A percentile compares a stretch with the other conserved stretches of the same genome.
Conservation (phyloP, 92 coral and sea anemone genomes). For the Galaxea fascicularis region DNA sequence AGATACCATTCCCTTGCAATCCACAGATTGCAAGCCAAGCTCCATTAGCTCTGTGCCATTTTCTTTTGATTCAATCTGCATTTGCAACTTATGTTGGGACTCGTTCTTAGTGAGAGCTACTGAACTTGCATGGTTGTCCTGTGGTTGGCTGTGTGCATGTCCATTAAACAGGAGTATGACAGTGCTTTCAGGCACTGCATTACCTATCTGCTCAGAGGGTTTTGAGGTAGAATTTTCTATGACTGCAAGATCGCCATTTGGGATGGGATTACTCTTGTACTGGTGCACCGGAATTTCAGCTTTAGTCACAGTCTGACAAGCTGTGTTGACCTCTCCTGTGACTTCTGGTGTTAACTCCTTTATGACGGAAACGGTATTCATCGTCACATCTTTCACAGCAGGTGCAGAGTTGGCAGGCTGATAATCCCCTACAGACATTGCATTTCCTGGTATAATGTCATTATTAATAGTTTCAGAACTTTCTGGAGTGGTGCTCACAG, state of each 20-base stretch:
- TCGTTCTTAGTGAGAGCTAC: constrained; percentile 36
- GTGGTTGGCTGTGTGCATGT: neutral
- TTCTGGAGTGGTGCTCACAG: neutral
- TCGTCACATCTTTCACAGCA: neutral
- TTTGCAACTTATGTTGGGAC: neutral
- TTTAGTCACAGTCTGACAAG: neutral
- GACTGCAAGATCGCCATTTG: neutral
- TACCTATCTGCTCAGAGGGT: neutral
- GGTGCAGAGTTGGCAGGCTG: neutral
- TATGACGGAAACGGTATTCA: neutral
- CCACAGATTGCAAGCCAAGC: neutral
- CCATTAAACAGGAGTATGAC: constrained; percentile 1
- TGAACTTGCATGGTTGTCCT: constrained; percentile 15
- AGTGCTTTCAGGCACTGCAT: constrained; percentile 8
- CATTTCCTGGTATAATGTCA: neutral
- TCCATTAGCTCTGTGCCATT: constrained; percentile 32
- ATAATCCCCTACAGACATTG: neutral
- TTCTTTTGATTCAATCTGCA: neutral
- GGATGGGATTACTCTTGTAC: neutral
- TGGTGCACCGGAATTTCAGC: neutral
- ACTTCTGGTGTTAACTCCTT: neutral
- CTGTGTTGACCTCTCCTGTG: neutral
- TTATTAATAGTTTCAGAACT: neutral
- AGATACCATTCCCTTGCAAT: neutral
- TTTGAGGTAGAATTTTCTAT: neutral